phyloP scores from a whole-genome alignment of 1,140 invertebrate genomes.

The Neodiprion pinetum region DNA sequence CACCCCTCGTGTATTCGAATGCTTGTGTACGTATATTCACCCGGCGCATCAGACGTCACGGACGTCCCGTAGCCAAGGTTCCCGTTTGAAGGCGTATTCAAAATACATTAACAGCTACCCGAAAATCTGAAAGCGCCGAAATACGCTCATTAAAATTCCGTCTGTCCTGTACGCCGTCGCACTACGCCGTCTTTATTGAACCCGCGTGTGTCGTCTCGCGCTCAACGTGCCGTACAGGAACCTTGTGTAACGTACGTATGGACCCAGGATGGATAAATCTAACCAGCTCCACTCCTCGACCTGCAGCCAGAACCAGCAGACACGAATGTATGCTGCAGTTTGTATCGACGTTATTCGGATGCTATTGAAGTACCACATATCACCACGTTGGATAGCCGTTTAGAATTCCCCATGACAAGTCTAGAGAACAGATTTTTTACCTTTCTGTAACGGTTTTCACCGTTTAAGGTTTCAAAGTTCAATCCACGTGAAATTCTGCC shows the following conservation, averaged over 20 bases:
- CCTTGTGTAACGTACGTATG: neutral
- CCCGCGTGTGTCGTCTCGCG: neutral
- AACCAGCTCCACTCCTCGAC: neutral
- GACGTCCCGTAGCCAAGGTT: neutral
- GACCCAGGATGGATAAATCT: neutral
- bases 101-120: slow-evolving; percentile 7
- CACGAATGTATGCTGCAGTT: no score
- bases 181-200: neutral
- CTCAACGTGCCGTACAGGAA: neutral
- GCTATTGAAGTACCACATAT: no score
- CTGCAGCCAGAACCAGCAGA: no score
- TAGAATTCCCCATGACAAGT: no score
- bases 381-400: no score
- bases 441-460: no score
- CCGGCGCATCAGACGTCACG: neutral
- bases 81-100: slow-evolving; percentile 4
- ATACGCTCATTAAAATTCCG: slow-evolving; percentile 48
- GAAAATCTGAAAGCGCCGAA: neutral
- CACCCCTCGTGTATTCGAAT: neutral
- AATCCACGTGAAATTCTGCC: no score
- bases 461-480: no score
- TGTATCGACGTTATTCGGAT: no score
- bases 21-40: neutral
- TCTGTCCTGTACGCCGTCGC: slow-evolving; percentile 27
- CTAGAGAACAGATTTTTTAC: no score